A percentile compares a stretch with the other conserved stretches of the same genome.
Evolutionary conservation across 2,797 vertebrate species (phyloP).

Genomic region (Scolopax bukidnonensis): DNA sequence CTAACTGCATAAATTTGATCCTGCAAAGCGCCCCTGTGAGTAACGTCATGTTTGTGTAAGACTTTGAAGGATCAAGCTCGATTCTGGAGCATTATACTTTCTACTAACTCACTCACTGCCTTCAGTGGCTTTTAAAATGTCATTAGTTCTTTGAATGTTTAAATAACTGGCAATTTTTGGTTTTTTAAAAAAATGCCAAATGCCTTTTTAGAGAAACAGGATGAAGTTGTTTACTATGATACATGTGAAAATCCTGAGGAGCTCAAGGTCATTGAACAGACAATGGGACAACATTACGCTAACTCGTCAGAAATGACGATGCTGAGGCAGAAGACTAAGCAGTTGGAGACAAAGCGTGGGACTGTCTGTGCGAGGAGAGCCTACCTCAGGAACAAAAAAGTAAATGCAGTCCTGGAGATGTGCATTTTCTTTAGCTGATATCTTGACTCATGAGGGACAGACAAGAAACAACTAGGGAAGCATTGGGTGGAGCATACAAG

Average conservation of each 20-base stretch:
- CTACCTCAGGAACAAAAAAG: constrained; percentile 91
- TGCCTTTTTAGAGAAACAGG: constrained; percentile 87
- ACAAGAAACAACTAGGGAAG: constrained; percentile 6
- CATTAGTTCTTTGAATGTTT: constrained; percentile 52
- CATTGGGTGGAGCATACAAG: background rate
- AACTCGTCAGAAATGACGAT: constrained; percentile 61
- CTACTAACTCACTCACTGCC: constrained; percentile 38
- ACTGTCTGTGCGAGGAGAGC: constrained; percentile 88
- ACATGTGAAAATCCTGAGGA: constrained; percentile 91
- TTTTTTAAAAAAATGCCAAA: constrained; percentile 54
- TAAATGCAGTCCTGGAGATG: constrained; percentile 63
- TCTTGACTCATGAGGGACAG: background rate
- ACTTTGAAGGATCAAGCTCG: background rate
- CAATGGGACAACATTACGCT: constrained; percentile 45
- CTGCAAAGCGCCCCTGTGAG: background rate
- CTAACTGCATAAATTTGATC: constrained; percentile 48
- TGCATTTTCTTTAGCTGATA: constrained; percentile 35
- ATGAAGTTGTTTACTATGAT: constrained; percentile 95
- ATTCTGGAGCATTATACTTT: constrained; percentile 11
- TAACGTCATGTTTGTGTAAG: background rate
- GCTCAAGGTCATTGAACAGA: constrained; percentile 78
- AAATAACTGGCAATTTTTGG: constrained; percentile 52
- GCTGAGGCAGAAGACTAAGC: constrained; percentile 81
- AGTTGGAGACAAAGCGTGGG: constrained; percentile 87
- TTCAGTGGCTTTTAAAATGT: constrained; percentile 49